These are phyloP conservation scores for Chrysotoxum bicinctum DNA, from an alignment of 2,888 invertebrate genomes.

Conservation along the genomic window DNA sequence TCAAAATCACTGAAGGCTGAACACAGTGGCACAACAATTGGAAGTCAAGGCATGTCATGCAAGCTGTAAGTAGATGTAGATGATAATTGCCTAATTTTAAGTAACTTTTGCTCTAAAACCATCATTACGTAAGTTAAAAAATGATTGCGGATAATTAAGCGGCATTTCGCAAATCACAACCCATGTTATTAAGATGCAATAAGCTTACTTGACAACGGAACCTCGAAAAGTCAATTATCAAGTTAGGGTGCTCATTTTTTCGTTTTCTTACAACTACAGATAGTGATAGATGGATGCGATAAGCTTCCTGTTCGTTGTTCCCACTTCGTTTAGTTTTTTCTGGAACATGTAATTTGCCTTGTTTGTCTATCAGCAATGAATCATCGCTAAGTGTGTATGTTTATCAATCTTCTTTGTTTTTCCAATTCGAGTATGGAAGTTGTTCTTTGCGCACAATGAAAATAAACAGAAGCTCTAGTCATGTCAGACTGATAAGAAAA, in stretches of 20 bases:
- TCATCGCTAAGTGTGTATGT: not conserved
- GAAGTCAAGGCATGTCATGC: conserved; percentile 11
- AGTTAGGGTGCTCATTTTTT: not conserved
- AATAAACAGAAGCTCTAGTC: not conserved
- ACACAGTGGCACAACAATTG: not conserved
- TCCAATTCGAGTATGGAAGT: not conserved
- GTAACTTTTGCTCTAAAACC: not conserved
- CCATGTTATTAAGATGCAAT: not conserved
- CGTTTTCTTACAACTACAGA: not conserved
- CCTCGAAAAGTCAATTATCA: not conserved
- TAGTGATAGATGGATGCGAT: not conserved
- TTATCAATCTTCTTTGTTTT: conserved; percentile 14
- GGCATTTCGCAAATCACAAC: not conserved
- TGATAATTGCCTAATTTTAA: conserved; percentile 4
- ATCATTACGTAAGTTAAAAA: conserved; percentile 19
- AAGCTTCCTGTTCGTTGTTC: not conserved
- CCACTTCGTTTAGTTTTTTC: not conserved
- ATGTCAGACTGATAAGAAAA: not conserved
- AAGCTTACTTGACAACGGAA: not conserved
- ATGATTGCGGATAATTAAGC: conserved; percentile 10
- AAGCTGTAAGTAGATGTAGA: conserved; percentile 5
- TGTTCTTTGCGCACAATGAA: not conserved
- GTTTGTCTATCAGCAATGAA: conserved; percentile 1
- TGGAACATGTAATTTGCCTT: not conserved
- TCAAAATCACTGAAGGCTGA: not conserved